Evolutionary conservation across 2,113 vertebrate genomes (phyloP).

Genomic region (Hydrochoerus hydrochaeris): DNA sequence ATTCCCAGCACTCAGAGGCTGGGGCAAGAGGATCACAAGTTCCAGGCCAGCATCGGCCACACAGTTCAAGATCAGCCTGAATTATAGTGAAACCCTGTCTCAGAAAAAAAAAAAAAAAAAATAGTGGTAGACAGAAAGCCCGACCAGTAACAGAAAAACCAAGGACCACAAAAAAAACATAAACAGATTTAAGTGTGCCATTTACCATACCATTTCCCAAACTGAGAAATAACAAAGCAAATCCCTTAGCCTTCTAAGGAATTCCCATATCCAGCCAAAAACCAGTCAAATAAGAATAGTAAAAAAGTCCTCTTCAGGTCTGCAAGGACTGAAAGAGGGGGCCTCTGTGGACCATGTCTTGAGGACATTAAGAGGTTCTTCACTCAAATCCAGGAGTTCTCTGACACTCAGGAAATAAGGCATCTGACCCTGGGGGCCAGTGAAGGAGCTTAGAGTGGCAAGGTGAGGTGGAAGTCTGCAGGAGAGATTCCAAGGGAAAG

Average conservation of each 20-base stretch:
- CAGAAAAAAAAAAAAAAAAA: not conserved
- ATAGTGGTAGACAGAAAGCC: not conserved
- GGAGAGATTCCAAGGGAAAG: not conserved
- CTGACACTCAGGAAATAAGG: not conserved
- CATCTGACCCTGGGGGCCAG: not conserved
- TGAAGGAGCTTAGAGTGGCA: not conserved
- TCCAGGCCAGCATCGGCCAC: not conserved
- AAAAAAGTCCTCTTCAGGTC: not conserved
- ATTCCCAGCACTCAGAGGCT: not conserved
- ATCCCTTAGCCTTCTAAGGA: not conserved
- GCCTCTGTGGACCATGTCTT: fast-evolving
- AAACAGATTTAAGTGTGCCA: not conserved
- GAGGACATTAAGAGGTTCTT: not conserved
- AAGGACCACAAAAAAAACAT: fast-evolving
- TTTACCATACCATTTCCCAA: not conserved
- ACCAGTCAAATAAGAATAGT: not conserved
- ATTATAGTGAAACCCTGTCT: not conserved
- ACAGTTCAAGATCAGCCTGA: not conserved
- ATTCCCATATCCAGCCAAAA: not conserved
- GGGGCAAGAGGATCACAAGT: not conserved
- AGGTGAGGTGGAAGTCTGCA: too few relatives aligned
- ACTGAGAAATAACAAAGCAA: not conserved
- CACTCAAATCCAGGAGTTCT: not conserved
- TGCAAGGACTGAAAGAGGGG: too few relatives aligned
- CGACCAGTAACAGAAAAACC: not conserved